Evolutionary conservation across 1,140 invertebrate species (phyloP), one percentile per base, ranked within the genome.

Genomic region (Bombus confusus): DNA sequence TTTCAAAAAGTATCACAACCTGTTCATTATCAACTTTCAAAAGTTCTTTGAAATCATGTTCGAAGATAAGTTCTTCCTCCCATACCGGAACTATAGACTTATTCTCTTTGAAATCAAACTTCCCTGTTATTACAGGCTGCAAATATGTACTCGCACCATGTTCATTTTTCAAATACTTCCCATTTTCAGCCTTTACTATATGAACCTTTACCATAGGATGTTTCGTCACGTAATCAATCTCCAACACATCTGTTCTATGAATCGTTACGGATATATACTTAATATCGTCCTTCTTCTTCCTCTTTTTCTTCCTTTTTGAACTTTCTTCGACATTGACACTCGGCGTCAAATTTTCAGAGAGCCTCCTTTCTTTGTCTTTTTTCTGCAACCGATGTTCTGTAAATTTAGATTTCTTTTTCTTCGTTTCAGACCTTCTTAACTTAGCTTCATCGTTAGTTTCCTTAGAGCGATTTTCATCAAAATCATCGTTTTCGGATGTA

Each of bases 61-160:
- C 96, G 86, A 97, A 96, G 62, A 97, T 91, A 1, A 97, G 87
- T 75, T 96, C 93, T 89, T 97, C 97, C 88, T 97, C 96, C 97
- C 97, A 97, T 2, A 94, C 90, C 4, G 97, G 96, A 41, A 93
- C 87, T 81, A 95, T 94, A 10, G 94, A 95, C 74, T 90, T 94
- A 12, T 94, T 92, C 34, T 93, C 91, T 62, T 90, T 93, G 43
- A 95, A 94, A 64, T 95, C 93, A 77, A 94, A 95, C 71, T 92
- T 92, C 2, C 87, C 86, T 9, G 94, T 94, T 37, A 94, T 92
- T 47, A 94, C 87, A 8, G 94, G 93, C n/a, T 93, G 93, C 9
- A 94, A 80, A 80, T 91, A 92, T 1, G 28, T 31, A 4, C 41
- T 41, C 74, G 22, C 62, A 43, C 86, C 79, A 18, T 76, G 75